Percentiles rank a stretch among this genome's conserved stretches.
Conservation (phyloP, 2,113 vertebrate species). For the Ramphastos sulfuratus region DNA sequence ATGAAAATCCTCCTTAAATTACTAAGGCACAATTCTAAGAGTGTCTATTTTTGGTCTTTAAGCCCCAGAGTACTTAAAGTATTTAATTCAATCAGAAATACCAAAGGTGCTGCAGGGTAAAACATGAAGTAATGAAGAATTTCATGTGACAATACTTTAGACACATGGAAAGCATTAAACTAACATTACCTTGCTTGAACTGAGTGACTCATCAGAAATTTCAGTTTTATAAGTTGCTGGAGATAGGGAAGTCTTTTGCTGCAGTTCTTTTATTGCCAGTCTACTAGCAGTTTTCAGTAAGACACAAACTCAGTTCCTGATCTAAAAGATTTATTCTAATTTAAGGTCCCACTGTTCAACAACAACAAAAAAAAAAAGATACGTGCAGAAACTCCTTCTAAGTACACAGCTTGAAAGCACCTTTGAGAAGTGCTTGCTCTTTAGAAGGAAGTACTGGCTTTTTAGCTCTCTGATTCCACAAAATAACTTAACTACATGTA, state of each 20-base stretch:
- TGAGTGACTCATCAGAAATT: slow-evolving; percentile 9
- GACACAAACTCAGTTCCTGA: neutral
- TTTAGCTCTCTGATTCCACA: neutral
- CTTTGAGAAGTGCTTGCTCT: neutral
- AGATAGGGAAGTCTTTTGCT: neutral
- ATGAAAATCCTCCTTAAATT: neutral
- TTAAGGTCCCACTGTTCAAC: neutral
- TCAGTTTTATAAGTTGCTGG: neutral
- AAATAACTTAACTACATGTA: neutral
- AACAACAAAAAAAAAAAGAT: neutral
- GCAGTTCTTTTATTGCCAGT: neutral
- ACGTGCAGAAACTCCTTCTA: neutral
- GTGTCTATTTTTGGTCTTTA: neutral
- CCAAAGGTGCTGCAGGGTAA: neutral
- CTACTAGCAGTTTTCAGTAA: neutral
- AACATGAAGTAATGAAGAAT: neutral
- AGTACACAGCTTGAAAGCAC: neutral
- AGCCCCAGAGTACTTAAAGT: slow-evolving; percentile 4
- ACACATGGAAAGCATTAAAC: neutral
- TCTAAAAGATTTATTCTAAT: neutral
- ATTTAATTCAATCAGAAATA: slow-evolving; percentile 43
- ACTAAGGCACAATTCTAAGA: neutral
- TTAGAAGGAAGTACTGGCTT: neutral
- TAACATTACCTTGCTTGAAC: neutral
- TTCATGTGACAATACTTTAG: neutral